Conservation (phyloP, 2,113 vertebrate species). For the Oplegnathus fasciatus region DNA sequence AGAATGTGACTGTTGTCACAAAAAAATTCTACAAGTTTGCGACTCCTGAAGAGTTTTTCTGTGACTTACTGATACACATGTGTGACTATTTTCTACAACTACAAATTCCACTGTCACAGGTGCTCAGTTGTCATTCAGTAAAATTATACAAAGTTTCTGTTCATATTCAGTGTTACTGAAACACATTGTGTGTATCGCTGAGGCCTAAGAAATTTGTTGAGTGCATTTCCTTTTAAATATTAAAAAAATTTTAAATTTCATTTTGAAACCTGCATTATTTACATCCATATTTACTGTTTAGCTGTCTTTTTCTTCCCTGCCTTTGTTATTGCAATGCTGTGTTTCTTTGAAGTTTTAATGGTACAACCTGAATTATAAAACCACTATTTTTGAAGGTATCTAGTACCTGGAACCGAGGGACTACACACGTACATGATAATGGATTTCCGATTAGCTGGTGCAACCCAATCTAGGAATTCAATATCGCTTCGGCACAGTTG, state of each 20-base stretch:
- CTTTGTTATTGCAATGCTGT: not conserved
- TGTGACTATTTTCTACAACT: too few species aligned
- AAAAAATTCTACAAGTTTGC: too few species aligned
- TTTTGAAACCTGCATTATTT: not conserved
- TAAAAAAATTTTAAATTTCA: too few species aligned
- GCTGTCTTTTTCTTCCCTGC: too few species aligned
- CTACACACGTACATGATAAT: not conserved
- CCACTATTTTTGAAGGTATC: constrained; percentile 3
- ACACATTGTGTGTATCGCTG: not conserved
- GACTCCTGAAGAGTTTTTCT: too few species aligned
- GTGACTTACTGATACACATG: too few species aligned
- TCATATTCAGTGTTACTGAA: not conserved
- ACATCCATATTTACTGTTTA: not conserved
- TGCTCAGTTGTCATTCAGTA: too few species aligned
- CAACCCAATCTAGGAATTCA: constrained; percentile 10
- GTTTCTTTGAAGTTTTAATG: not conserved
- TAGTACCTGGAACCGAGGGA: not conserved
- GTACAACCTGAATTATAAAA: not conserved
- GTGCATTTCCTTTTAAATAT: not conserved
- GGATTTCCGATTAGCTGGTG: not conserved
- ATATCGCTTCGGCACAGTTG: not conserved
- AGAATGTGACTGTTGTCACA: too few species aligned
- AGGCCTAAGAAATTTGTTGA: not conserved
- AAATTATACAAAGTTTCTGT: not conserved
- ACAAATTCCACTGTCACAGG: too few species aligned